A percentile compares a stretch with the other conserved stretches of the same genome.
Evolutionary conservation across 2,888 invertebrate species (phyloP).

Genomic region (Ichneumoninae sp.): DNA sequence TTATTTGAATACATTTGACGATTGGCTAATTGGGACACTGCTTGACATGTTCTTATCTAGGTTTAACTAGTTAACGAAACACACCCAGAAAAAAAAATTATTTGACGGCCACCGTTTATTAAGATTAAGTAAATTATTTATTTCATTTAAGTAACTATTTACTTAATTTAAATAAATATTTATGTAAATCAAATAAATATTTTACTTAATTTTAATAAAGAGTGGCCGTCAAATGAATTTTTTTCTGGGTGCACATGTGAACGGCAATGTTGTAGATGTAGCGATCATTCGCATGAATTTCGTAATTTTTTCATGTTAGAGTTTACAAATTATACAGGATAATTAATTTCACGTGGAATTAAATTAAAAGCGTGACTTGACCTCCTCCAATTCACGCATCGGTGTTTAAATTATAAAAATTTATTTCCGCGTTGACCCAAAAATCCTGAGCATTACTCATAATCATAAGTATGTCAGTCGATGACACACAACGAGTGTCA

Average conservation of each 20-base stretch:
- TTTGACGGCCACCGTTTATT: too few relatives aligned
- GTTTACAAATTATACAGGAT: background rate
- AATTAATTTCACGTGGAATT: background rate
- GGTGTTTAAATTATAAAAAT: background rate
- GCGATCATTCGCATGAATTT: background rate
- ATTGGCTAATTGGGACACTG: background rate
- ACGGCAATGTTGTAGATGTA: background rate
- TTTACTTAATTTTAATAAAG: too few relatives aligned
- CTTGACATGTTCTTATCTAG: background rate
- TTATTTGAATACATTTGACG: background rate
- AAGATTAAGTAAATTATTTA: too few relatives aligned
- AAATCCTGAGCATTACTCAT: conserved; percentile 31
- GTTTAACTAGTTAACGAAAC: background rate
- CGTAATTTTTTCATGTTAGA: background rate
- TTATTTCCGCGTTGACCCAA: conserved; percentile 19
- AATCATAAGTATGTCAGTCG: background rate
- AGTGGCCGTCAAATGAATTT: too few relatives aligned
- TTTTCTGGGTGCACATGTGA: background rate
- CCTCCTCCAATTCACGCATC: too few relatives aligned
- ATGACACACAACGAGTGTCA: background rate
- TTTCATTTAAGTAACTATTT: too few relatives aligned
- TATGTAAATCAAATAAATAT: too few relatives aligned
- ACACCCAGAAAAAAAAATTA: too few relatives aligned
- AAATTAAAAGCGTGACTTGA: background rate
- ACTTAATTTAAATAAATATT: too few relatives aligned